Evolutionary conservation across 2,113 vertebrate species (phyloP).

Genomic region (Aldabrachelys gigantea): DNA sequence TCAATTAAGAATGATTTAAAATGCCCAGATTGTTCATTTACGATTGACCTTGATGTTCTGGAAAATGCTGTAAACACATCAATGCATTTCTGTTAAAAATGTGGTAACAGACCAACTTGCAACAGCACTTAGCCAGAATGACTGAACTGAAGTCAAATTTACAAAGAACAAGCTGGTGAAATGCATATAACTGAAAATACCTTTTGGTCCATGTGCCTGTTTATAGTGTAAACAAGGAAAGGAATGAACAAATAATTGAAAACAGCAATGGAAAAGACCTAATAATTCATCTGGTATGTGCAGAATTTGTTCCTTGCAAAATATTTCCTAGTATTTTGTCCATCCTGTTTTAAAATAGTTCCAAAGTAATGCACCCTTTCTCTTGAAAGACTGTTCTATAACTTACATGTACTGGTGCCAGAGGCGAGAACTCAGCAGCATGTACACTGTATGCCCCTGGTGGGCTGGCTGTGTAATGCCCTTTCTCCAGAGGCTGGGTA

Average conservation of each 20-base stretch:
- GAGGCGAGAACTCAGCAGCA: not conserved
- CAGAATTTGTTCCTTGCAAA: not conserved
- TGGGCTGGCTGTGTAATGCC: not conserved
- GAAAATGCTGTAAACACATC: not conserved
- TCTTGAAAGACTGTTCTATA: not conserved
- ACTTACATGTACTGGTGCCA: not conserved
- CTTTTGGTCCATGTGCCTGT: not conserved
- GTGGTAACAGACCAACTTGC: not conserved
- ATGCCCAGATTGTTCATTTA: conserved; percentile 14
- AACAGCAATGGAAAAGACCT: not conserved
- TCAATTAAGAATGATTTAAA: conserved; percentile 42
- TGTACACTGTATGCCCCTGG: not conserved
- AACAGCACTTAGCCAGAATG: not conserved
- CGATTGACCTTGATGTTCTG: not conserved
- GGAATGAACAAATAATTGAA: not conserved
- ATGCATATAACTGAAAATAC: not conserved
- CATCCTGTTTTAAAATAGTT: not conserved
- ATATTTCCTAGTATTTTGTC: not conserved
- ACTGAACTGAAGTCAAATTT: not conserved
- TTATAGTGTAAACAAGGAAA: not conserved
- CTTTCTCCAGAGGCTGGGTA: not conserved
- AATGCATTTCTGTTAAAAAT: not conserved
- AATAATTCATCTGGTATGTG: not conserved
- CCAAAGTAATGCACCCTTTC: not conserved
- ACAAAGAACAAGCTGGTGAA: not conserved